Percentiles rank a stretch among this genome's conserved stretches.
phyloP scores from a whole-genome alignment of 2,113 vertebrate genomes.

The Dasyornis broadbenti region DNA sequence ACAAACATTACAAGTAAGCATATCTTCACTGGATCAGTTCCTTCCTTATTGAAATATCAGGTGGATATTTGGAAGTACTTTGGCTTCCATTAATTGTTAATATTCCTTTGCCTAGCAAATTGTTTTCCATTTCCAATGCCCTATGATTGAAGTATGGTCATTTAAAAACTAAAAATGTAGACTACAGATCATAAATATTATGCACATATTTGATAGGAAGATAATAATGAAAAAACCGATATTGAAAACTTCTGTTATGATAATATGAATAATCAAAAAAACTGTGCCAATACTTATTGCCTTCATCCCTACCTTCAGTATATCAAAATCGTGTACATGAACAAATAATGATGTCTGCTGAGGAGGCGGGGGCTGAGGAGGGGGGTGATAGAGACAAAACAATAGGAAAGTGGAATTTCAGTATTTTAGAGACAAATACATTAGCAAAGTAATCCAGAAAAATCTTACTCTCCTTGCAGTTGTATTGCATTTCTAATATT shows the following conservation, averaged over 20 bases:
- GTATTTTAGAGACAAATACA: not conserved
- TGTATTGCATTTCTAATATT: not conserved
- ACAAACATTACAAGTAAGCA: not conserved
- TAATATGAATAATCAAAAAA: not conserved
- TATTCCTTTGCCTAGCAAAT: not conserved
- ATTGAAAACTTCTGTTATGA: not conserved
- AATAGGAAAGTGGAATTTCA: not conserved
- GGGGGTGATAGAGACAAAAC: not conserved
- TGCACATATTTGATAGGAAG: not conserved
- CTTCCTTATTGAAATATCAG: not conserved
- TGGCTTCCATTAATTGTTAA: not conserved
- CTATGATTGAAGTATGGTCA: not conserved
- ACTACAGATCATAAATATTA: not conserved
- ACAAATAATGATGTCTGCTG: not conserved
- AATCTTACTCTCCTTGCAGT: not conserved
- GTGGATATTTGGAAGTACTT: not conserved
- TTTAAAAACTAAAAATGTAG: not conserved
- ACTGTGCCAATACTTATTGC: not conserved
- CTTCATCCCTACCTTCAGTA: not conserved
- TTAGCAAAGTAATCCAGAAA: not conserved
- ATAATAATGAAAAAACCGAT: not conserved
- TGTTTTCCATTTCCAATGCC: not conserved
- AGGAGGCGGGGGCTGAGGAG: fast-evolving
- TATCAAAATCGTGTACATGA: not conserved
- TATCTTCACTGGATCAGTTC: not conserved